These are phyloP conservation scores for Ligdia adustata DNA, from an alignment of 2,888 invertebrate genomes.

Conservation along the genomic window DNA sequence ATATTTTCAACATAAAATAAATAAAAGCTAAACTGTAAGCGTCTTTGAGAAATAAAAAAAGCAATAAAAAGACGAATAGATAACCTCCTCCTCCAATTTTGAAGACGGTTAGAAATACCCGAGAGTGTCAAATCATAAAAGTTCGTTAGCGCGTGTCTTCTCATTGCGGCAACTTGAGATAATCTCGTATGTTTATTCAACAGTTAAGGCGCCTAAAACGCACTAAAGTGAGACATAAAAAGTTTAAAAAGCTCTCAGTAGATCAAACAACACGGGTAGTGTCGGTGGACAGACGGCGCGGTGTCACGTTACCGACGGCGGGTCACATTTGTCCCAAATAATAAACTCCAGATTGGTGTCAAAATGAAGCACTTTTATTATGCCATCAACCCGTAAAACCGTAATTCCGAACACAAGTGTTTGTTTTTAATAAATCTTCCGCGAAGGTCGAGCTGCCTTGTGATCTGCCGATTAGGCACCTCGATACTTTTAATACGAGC, in stretches of 20 bases:
- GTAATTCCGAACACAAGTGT: conserved; percentile 57
- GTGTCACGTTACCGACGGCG: conserved; percentile 71
- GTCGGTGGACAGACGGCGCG: conserved; percentile 73
- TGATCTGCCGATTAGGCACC: conserved; percentile 62
- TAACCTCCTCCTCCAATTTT: too few relatives aligned
- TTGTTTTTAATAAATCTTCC: conserved; percentile 76
- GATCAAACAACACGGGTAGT: conserved; percentile 80
- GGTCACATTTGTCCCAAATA: conserved; percentile 81
- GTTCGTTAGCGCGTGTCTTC: conserved; percentile 36
- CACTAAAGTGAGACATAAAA: conserved; percentile 81
- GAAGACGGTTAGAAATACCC: conserved; percentile 17
- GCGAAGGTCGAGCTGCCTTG: conserved; percentile 61
- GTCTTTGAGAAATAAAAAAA: too few relatives aligned
- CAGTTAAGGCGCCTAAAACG: conserved; percentile 78
- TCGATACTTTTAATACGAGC: too few relatives aligned
- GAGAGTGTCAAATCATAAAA: conserved; percentile 46
- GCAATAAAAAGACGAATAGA: too few relatives aligned
- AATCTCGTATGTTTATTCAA: conserved; percentile 75
- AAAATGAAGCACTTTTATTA: conserved; percentile 80
- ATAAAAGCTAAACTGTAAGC: too few relatives aligned
- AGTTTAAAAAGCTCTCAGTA: conserved; percentile 83
- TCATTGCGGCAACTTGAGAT: conserved; percentile 50
- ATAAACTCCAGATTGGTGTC: conserved; percentile 83
- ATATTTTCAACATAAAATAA: too few relatives aligned
- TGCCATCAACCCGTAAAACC: conserved; percentile 74